phyloP scores from a whole-genome alignment of 2,797 vertebrate species.

The Pachyuromys duprasi region DNA sequence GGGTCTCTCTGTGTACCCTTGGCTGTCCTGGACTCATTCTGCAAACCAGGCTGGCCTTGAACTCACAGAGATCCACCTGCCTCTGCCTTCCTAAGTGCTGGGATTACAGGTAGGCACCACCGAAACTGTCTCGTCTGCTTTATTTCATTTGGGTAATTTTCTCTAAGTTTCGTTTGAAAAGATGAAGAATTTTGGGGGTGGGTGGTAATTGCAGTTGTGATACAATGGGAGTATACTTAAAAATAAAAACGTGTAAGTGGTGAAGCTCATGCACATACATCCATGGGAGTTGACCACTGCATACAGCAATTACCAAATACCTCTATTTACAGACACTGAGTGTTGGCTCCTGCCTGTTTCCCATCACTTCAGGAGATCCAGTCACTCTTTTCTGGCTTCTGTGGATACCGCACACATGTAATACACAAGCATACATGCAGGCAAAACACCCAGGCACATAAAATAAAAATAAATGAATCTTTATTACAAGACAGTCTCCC shows the following conservation, averaged over 20 bases:
- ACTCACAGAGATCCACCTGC: too few relatives aligned
- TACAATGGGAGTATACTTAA: neutral
- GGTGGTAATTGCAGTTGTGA: neutral
- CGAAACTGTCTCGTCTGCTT: too few relatives aligned
- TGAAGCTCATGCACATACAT: neutral
- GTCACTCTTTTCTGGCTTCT: neutral
- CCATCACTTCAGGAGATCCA: neutral
- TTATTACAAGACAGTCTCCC: neutral
- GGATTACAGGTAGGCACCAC: too few relatives aligned
- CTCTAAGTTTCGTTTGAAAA: neutral
- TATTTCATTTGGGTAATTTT: neutral
- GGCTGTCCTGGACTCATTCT: too few relatives aligned
- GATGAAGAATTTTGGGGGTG: neutral
- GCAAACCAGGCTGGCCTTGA: too few relatives aligned
- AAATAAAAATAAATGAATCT: neutral
- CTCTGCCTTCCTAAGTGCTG: too few relatives aligned
- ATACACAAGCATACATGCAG: neutral
- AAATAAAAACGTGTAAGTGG: neutral
- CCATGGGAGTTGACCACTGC: neutral
- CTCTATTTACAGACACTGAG: neutral
- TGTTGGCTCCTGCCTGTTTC: neutral
- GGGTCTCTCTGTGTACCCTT: too few relatives aligned
- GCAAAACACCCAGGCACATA: neutral
- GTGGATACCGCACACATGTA: neutral
- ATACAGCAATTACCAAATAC: neutral